Percentiles rank a stretch among this genome's conserved stretches.
These are phyloP conservation scores for Eulemur albifrons DNA, from an alignment of 2,797 vertebrate genomes.

Conservation along the genomic window DNA sequence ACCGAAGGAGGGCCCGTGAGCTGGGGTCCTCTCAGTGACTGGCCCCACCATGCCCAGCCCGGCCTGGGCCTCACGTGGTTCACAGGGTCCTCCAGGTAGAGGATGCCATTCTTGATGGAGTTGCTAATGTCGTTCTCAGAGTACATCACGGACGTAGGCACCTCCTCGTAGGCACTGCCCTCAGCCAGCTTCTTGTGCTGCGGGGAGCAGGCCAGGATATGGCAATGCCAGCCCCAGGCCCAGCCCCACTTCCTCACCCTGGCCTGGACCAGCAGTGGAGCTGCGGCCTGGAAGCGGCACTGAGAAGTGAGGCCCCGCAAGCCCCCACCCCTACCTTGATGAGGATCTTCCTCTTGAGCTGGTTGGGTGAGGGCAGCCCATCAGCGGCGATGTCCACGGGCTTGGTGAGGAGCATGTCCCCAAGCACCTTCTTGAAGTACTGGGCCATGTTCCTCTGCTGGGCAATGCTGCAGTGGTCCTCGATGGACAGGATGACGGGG, in stretches of 20 bases:
- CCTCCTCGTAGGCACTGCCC: constrained; percentile 97
- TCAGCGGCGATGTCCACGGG: constrained; percentile 96
- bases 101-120: constrained; percentile 98
- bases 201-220: neutral
- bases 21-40: neutral
- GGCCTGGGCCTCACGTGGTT: constrained; percentile 89
- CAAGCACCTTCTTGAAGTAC: constrained; percentile 95
- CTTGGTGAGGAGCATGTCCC: constrained; percentile 96
- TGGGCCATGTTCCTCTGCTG: constrained; percentile 99
- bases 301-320: neutral
- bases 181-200: constrained; percentile 99
- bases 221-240: neutral
- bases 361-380: constrained; percentile 96
- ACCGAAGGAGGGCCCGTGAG: neutral
- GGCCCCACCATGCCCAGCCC: neutral
- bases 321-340: constrained; percentile 90
- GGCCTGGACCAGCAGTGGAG: neutral
- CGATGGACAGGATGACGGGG: constrained; percentile 96
- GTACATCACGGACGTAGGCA: constrained; percentile 94
- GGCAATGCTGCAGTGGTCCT: constrained; percentile 99
- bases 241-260: neutral
- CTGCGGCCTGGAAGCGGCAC: neutral
- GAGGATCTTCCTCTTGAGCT: constrained; percentile 97
- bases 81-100: constrained; percentile 97
- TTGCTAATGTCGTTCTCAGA: constrained; percentile 99